phyloP scores from a whole-genome alignment of 2,888 invertebrate species.

The Diplolepis rosae region DNA sequence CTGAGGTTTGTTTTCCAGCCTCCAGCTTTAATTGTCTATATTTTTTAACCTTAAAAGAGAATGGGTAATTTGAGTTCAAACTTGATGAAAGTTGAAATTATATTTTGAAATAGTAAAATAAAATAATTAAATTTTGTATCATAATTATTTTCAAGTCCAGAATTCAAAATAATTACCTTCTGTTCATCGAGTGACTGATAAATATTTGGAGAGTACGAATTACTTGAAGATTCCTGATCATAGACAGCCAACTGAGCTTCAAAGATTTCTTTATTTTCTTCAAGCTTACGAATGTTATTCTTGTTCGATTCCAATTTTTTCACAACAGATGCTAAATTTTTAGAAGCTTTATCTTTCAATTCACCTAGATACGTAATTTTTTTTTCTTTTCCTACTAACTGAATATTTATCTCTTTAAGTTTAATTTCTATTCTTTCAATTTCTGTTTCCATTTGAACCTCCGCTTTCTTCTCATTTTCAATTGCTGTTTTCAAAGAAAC shows the following conservation, averaged over 20 bases:
- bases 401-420: conserved; percentile 79
- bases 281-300: not conserved
- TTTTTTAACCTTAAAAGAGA: not conserved
- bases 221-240: not conserved
- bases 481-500: conserved; percentile 90
- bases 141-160: no score
- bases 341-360: not conserved
- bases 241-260: not conserved
- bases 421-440: conserved; percentile 96
- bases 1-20: not conserved
- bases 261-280: not conserved
- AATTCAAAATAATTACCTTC: not conserved
- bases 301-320: not conserved
- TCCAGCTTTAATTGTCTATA: not conserved
- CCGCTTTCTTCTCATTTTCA: conserved; percentile 94
- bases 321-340: not conserved
- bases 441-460: conserved; percentile 89
- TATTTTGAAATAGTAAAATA: no score
- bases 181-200: not conserved
- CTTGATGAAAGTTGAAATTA: no score
- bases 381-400: conserved; percentile 83
- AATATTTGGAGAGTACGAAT: not conserved
- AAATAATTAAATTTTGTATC: no score
- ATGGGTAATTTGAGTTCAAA: no score
- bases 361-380: conserved; percentile 38